Evolutionary conservation across 53 echinoderm and acorn worm genomes (phyloP).

Genomic region (Echinometra lucunter): DNA sequence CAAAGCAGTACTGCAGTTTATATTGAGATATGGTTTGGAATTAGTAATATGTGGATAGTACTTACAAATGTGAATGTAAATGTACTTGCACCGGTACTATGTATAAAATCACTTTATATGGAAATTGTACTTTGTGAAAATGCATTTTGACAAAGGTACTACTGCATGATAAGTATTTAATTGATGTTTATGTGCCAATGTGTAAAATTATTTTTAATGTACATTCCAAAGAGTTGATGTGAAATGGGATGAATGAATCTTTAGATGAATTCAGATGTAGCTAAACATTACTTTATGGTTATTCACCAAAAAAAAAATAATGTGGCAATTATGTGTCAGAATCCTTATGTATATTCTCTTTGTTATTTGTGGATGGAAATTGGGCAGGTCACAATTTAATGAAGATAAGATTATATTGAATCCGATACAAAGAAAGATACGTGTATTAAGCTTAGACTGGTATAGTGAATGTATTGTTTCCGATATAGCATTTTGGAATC

Average conservation of each 20-base stretch:
- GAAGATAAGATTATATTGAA: no score
- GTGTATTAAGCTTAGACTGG: no score
- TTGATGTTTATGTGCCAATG: neutral
- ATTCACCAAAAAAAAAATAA: no score
- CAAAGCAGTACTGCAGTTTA: neutral
- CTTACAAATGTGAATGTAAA: neutral
- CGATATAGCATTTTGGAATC: no score
- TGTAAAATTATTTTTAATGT: neutral
- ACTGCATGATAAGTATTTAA: neutral
- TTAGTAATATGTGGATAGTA: neutral
- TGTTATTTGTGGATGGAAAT: no score
- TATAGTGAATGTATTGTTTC: no score
- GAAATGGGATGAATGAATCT: neutral
- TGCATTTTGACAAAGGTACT: neutral
- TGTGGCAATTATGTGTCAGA: no score
- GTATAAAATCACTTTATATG: neutral
- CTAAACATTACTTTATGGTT: no score
- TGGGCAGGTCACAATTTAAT: no score
- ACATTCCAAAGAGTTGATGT: slow-evolving; percentile 22
- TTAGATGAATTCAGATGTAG: neutral
- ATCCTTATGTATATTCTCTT: no score
- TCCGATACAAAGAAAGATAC: no score
- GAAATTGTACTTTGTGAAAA: neutral
- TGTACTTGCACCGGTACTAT: neutral
- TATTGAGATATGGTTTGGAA: neutral